These are phyloP conservation scores for Aphelocoma californica DNA, from an alignment of 2,797 vertebrate species.

Conservation along the genomic window DNA sequence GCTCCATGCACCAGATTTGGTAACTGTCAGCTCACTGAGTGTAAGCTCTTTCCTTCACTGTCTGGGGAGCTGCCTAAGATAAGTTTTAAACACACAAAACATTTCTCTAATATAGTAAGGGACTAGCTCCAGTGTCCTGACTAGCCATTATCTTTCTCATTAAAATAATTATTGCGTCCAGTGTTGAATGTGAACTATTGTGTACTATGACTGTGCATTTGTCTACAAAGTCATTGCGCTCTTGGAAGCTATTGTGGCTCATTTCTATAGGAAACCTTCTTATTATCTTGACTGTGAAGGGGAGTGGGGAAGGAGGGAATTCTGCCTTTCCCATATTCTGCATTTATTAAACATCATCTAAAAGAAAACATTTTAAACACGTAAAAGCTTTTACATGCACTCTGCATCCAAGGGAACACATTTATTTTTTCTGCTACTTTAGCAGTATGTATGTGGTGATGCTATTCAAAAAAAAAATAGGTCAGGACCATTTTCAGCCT, in stretches of 20 bases:
- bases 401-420: slow-evolving; percentile 46
- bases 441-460: neutral
- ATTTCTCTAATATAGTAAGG: slow-evolving; percentile 37
- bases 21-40: neutral
- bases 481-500: slow-evolving; percentile 34
- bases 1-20: neutral
- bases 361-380: slow-evolving; percentile 46
- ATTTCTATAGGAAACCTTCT: slow-evolving; percentile 52
- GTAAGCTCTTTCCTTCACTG: neutral
- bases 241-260: slow-evolving; percentile 51
- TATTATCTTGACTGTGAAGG: slow-evolving; percentile 44
- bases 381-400: slow-evolving; percentile 55
- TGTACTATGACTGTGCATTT: slow-evolving; percentile 43
- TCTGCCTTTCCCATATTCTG: slow-evolving; percentile 32
- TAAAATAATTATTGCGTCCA: slow-evolving; percentile 53
- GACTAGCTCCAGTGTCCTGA: slow-evolving; percentile 16
- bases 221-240: slow-evolving; percentile 55
- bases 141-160: slow-evolving; percentile 57
- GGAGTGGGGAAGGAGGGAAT: slow-evolving; percentile 41
- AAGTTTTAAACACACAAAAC: slow-evolving; percentile 33
- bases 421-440: slow-evolving; percentile 46
- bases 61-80: neutral
- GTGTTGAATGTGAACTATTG: slow-evolving; percentile 51
- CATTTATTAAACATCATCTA: slow-evolving; percentile 45
- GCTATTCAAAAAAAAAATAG: slow-evolving; percentile 42